Base-by-base conservation (phyloP, 2,113 vertebrate species). In the Bambusicola thoracicus region DNA sequence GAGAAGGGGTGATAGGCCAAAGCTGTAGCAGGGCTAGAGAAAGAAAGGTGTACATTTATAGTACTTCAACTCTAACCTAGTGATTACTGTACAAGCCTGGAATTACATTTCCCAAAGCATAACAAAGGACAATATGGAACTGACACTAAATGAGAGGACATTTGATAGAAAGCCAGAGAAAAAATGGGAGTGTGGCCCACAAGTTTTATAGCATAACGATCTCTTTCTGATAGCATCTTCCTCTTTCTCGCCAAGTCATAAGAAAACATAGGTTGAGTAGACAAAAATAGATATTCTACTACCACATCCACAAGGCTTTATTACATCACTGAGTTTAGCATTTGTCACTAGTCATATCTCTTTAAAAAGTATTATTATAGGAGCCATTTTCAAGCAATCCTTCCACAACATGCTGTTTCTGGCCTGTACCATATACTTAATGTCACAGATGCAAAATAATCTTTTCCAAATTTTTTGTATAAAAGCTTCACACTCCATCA, bases 401-500 rank as follows among this genome's bases (percentile, higher is more conserved):
- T 86, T 88, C 68, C 10, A 4, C 72, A 74, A 62, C 41, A 68
- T 75, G 51, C 66, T 91, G 74, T 65, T 88, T 68, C 56, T 86
- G 76, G 87, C 8, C 82, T 68, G 16, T 15, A 70, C 34, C 51
- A 72, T 75, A 36, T 38, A 95, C 72, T 91, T 96, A 81, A 87
- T n/a, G 61, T 93, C 90, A 91, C n/a, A 88, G 44, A 90, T 1
- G 4, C 30, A 94, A 87, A 85, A 91, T 59, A 63, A 88, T 84
- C 3, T 72, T 91, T 91, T 79, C 43, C 70, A 89, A 91, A 78
- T 95, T 63, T 87, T 89, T 92, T 90, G 13, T 87, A 68, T 75
- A 74, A 94, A 84, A 90, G 66, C 73, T 93, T 95, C 80, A 78
- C 82, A 83, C 82, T 81, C 92, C 87, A 81, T 91, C 89, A 87